A percentile compares a stretch with the other conserved stretches of the same genome.
Evolutionary conservation across 2,797 vertebrate species (phyloP).

Genomic region (Ctenopoma multispine): DNA sequence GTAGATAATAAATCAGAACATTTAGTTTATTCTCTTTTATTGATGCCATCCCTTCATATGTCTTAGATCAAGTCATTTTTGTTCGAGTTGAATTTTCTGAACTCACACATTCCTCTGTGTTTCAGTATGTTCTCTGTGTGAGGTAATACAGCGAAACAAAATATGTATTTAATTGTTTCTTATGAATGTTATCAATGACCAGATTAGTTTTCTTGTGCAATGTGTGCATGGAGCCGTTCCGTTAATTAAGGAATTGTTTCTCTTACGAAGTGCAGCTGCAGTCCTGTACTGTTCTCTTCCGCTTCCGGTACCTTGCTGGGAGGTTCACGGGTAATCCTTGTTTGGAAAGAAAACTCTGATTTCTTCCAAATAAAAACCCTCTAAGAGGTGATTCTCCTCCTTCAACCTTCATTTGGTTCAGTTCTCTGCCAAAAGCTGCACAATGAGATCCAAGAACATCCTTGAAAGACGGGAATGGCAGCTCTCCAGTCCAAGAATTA

Average conservation of each 20-base stretch:
- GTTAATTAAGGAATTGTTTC: constrained; percentile 17
- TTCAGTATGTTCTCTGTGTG: neutral
- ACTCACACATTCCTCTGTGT: neutral
- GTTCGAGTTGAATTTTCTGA: neutral
- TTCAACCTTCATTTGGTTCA: constrained; percentile 16
- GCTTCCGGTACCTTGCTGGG: neutral
- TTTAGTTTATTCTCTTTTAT: neutral
- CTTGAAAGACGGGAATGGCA: constrained; percentile 24
- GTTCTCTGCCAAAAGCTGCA: constrained; percentile 37
- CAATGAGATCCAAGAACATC: constrained; percentile 20
- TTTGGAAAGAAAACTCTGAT: constrained; percentile 9
- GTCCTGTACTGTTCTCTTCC: neutral
- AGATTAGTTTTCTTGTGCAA: constrained; percentile 7
- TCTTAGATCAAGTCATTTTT: neutral
- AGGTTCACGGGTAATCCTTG: neutral
- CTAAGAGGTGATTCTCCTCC: constrained; percentile 27
- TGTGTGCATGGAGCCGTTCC: constrained; percentile 1
- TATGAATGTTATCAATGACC: neutral
- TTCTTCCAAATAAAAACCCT: neutral
- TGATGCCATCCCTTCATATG: too few species aligned
- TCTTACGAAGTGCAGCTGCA: neutral
- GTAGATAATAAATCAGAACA: too few species aligned
- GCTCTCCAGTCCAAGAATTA: constrained; percentile 42
- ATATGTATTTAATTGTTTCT: neutral
- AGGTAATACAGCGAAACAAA: too few species aligned